These are phyloP conservation scores for Halcyon chelicuti DNA, from an alignment of 2,797 vertebrate species.

Conservation along the genomic window DNA sequence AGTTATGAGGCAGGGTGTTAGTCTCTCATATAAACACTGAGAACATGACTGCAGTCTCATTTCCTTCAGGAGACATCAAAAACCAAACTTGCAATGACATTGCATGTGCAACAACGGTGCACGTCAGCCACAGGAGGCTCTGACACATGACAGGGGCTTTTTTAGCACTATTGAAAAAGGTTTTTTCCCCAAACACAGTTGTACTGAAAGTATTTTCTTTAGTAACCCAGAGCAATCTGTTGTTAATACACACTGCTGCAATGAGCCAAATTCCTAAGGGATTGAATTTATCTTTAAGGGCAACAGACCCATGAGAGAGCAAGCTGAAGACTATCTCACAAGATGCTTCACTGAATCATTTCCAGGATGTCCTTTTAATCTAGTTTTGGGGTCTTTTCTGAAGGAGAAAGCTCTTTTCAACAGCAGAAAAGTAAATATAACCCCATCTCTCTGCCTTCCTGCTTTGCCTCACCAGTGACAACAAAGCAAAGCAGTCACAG, in stretches of 20 bases:
- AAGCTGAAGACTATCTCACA: neutral
- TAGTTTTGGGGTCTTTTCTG: neutral
- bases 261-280: neutral
- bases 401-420: neutral
- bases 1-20: neutral
- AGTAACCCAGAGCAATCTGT: neutral
- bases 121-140: neutral
- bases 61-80: neutral
- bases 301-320: neutral
- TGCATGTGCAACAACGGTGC: accelerated
- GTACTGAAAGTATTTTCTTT: neutral
- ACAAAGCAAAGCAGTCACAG: neutral
- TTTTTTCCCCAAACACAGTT: neutral
- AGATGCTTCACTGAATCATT: neutral
- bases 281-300: neutral
- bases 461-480: neutral
- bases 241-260: neutral
- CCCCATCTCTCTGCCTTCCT: neutral
- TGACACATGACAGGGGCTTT: neutral
- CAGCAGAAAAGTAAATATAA: neutral
- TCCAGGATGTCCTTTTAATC: neutral
- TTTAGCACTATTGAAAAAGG: neutral
- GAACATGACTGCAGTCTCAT: neutral
- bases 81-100: accelerated
- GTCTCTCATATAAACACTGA: neutral